phyloP scores from a whole-genome alignment of 1,140 invertebrate genomes.

The Drosophila orena region DNA sequence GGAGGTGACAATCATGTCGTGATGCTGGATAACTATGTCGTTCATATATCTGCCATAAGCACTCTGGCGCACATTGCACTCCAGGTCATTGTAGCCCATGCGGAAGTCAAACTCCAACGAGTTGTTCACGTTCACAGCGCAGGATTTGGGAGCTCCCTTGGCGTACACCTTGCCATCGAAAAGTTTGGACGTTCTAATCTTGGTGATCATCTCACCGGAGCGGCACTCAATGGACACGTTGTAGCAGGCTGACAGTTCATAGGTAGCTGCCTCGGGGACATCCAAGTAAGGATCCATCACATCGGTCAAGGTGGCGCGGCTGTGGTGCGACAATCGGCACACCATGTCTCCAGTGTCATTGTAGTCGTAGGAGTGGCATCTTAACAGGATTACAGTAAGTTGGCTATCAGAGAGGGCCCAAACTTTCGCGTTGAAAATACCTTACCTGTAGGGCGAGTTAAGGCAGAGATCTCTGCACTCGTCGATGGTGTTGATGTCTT shows the following conservation, averaged over 20 bases:
- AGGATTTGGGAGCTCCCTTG: constrained; percentile 96
- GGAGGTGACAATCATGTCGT: constrained; percentile 97
- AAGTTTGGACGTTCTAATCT: constrained; percentile 95
- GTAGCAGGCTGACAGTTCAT: constrained; percentile 96
- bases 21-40: constrained; percentile 96
- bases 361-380: constrained; percentile 97
- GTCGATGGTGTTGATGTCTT: constrained; percentile 93
- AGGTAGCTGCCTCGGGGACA: constrained; percentile 94
- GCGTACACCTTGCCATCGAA: constrained; percentile 98
- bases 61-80: constrained; percentile 95
- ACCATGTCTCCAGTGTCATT: constrained; percentile 96
- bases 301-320: constrained; percentile 93
- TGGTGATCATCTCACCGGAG: constrained; percentile 96
- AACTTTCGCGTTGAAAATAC: neutral
- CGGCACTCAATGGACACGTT: constrained; percentile 96
- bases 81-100: constrained; percentile 95
- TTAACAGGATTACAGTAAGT: constrained; percentile 44
- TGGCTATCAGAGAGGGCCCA: neutral
- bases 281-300: constrained; percentile 96
- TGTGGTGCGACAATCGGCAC: constrained; percentile 95
- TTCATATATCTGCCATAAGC: constrained; percentile 93
- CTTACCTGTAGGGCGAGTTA: constrained; percentile 91
- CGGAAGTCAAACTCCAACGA: constrained; percentile 94
- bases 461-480: constrained; percentile 95
- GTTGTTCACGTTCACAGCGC: constrained; percentile 93